Conservation (phyloP, 2,797 vertebrate genomes). For the Chelon labrosus region DNA sequence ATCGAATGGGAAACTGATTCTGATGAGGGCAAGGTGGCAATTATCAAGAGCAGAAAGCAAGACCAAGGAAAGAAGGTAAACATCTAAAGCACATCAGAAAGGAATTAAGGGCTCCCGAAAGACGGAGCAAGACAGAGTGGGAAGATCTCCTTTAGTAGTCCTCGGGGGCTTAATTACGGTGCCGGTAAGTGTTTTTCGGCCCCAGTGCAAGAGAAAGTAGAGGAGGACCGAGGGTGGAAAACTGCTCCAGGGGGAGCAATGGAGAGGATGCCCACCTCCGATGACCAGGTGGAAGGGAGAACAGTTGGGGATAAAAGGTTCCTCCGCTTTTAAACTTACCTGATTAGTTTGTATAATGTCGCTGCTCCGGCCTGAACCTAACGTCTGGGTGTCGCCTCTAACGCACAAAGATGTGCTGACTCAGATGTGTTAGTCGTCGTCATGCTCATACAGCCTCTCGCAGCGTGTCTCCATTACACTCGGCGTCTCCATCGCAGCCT, state of each 20-base stretch:
- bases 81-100: conserved; percentile 39
- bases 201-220: conserved; percentile 35
- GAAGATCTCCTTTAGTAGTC: conserved; percentile 56
- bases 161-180: conserved; percentile 72
- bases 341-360: conserved; percentile 28
- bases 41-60: not conserved
- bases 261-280: conserved; percentile 52
- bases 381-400: too few species aligned
- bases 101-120: conserved; percentile 48
- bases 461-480: conserved; percentile 53
- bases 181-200: conserved; percentile 66
- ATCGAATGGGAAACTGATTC: too few species aligned
- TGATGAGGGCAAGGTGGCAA: not conserved
- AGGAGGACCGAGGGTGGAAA: conserved; percentile 44
- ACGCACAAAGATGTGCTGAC: conserved; percentile 23
- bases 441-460: conserved; percentile 33
- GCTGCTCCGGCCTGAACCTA: not conserved
- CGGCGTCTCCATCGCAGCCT: conserved; percentile 57
- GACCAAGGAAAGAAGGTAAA: conserved; percentile 13
- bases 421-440: conserved; percentile 38
- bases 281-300: conserved; percentile 42
- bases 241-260: conserved; percentile 56
- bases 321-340: conserved; percentile 11
- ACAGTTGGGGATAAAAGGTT: conserved; percentile 32
- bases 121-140: conserved; percentile 40